These are phyloP conservation scores for Malthinus flaveolus DNA, from an alignment of 2,888 invertebrate species.

Conservation along the genomic window DNA sequence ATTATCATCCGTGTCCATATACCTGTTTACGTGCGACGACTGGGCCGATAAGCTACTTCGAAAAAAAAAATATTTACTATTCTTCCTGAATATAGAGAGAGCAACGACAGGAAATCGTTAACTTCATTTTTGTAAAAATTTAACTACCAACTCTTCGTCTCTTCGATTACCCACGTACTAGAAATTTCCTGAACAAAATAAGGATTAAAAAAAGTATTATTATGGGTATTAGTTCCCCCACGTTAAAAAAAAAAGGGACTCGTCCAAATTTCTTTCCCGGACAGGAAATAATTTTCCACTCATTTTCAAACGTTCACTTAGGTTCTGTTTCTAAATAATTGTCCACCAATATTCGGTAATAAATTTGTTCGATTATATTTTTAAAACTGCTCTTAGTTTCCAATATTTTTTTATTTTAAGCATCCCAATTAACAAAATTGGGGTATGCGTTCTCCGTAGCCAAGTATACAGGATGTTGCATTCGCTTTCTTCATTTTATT, in stretches of 20 bases:
- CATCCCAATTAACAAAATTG: too few species aligned
- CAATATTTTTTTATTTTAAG: too few species aligned
- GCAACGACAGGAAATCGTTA: slow-evolving; percentile 14
- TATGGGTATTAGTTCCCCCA: neutral
- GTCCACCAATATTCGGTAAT: neutral
- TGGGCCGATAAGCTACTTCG: slow-evolving; percentile 12
- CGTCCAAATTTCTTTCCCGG: neutral
- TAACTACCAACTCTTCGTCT: neutral
- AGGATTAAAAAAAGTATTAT: too few species aligned
- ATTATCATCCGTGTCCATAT: slow-evolving; percentile 40
- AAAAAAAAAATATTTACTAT: slow-evolving; percentile 7
- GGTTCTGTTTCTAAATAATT: neutral
- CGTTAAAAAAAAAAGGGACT: neutral
- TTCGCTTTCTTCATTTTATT: too few species aligned
- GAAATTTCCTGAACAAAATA: neutral
- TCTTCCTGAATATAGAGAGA: slow-evolving; percentile 10
- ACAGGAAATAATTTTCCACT: slow-evolving; percentile 3
- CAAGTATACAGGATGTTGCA: too few species aligned
- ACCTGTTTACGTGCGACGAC: slow-evolving; percentile 33
- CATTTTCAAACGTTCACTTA: slow-evolving; percentile 5
- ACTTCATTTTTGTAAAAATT: neutral
- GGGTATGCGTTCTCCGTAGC: too few species aligned
- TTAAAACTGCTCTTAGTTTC: too few species aligned
- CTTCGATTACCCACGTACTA: neutral
- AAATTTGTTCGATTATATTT: too few species aligned